Base-by-base conservation (phyloP, 1,140 invertebrate genomes). In the Brachionus rubens region DNA sequence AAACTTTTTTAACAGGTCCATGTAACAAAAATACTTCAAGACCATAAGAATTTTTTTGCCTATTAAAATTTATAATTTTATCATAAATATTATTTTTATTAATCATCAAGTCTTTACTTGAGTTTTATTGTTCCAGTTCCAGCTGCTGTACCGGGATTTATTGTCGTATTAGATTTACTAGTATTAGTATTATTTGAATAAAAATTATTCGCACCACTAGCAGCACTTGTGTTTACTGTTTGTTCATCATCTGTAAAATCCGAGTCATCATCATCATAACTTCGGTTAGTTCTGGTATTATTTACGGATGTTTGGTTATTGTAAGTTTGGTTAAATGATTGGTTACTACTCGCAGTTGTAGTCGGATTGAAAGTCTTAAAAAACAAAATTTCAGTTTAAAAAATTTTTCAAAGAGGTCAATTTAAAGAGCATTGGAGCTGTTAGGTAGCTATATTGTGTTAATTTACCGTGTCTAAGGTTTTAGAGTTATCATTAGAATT, bases 1-100 rank as follows among this genome's bases (percentile, higher is more conserved):
- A 41, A 36, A 72, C 68, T 14, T 48, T 48, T 54, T 72, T 72
- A 3, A 54, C 50, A 40, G 68, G 21, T 12, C 68, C 68, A 50
- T 54, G 46, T 16, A 72, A 16, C 46, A 72, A 72, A 54, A 50
- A 72, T 26, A 54, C 68, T 50, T 72, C 68, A 19, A 72, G n/a
- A 28, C 68, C 50, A 54, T 72, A 72, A 1, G 50, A 50, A 54
- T 72, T 72, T 54, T 46, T 72, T 19, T 16, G 21, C 50, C 68
- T 72, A 21, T 5, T 24, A 43, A 21, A 24, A 21, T 26, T n/a
- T n/a, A n/a, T n/a, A n/a, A n/a, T n/a, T n/a, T n/a, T n/a, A n/a
- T n/a, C n/a, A n/a, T n/a, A n/a, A n/a, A n/a, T n/a, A n/a, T n/a
- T n/a, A 10, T 24, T 40, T 43, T 46, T 65, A 24, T 26, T 26